Evolutionary conservation across 2,888 invertebrate species (phyloP).

Genomic region (Plemyria rubiginata): DNA sequence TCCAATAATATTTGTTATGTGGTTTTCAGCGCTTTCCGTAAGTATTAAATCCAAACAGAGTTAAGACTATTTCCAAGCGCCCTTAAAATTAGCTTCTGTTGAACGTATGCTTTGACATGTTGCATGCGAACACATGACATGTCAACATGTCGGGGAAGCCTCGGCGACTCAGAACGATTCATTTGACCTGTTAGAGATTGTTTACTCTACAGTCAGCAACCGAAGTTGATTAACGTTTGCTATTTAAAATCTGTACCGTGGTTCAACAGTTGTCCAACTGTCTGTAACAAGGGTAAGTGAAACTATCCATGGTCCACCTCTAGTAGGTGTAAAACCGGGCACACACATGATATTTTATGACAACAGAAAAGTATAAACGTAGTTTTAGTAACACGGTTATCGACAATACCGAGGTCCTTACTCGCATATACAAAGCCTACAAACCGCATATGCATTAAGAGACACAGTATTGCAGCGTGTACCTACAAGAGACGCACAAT

Average conservation of each 20-base stretch:
- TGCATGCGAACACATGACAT: conserved; percentile 33
- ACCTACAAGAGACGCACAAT: conserved; percentile 16
- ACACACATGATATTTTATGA: too few relatives aligned
- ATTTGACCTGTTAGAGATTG: too few relatives aligned
- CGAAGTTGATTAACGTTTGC: too few relatives aligned
- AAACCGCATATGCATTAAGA: conserved; percentile 38
- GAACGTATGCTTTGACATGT: conserved; percentile 31
- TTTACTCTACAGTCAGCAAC: too few relatives aligned
- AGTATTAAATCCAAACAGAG: too few relatives aligned
- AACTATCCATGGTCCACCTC: too few relatives aligned
- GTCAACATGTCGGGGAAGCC: conserved; percentile 38
- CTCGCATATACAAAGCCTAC: conserved; percentile 31
- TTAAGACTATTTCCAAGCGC: conserved; percentile 27
- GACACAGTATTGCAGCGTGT: conserved; percentile 36
- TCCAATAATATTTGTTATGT: too few relatives aligned
- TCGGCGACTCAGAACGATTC: conserved; percentile 20
- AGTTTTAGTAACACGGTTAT: background rate
- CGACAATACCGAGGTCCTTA: conserved; percentile 13
- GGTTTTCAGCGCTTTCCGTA: too few relatives aligned
- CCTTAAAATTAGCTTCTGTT: conserved; percentile 33
- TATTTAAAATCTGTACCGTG: too few relatives aligned
- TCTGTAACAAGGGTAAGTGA: background rate
- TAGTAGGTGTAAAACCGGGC: background rate
- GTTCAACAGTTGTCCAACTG: background rate
- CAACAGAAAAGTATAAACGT: too few relatives aligned